phyloP scores from a whole-genome alignment of 2,797 vertebrate genomes.

The Peromyscus melanophrys region DNA sequence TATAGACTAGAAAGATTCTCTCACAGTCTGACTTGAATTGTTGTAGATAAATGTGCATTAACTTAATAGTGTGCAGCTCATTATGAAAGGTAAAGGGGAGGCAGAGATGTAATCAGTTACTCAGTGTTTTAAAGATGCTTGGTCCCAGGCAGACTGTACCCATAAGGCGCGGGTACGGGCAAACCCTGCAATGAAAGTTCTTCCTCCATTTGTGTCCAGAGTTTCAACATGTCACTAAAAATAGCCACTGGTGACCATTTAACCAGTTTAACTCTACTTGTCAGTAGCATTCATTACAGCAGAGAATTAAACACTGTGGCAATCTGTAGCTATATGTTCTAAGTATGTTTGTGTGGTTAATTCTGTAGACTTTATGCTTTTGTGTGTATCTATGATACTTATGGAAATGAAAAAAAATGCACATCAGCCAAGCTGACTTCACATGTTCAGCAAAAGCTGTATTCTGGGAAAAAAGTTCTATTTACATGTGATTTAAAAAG shows the following conservation, averaged over 20 bases:
- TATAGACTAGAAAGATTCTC: slow-evolving; percentile 91
- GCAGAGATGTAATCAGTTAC: slow-evolving; percentile 84
- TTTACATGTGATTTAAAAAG: slow-evolving; percentile 55
- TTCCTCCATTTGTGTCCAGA: slow-evolving; percentile 69
- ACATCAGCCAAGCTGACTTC: background rate
- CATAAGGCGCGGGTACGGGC: slow-evolving; percentile 63
- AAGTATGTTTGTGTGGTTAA: background rate
- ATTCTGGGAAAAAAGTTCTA: slow-evolving; percentile 36
- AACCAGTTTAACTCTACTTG: slow-evolving; percentile 81
- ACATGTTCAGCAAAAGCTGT: background rate
- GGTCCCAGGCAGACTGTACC: background rate
- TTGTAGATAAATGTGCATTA: slow-evolving; percentile 92
- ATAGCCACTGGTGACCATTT: slow-evolving; percentile 78
- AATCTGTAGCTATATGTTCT: slow-evolving; percentile 47
- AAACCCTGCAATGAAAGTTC: slow-evolving; percentile 78
- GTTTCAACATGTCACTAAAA: slow-evolving; percentile 77
- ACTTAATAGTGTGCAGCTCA: slow-evolving; percentile 91
- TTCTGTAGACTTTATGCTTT: slow-evolving; percentile 51
- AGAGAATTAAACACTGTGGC: slow-evolving; percentile 61
- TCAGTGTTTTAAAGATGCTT: slow-evolving; percentile 66
- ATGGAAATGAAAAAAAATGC: background rate
- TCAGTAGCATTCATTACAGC: slow-evolving; percentile 65
- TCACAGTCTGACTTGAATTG: slow-evolving; percentile 90
- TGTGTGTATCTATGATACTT: slow-evolving; percentile 55
- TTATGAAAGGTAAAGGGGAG: slow-evolving; percentile 86